phyloP scores from a whole-genome alignment of 2,797 vertebrate genomes.

The Gastrophryne carolinensis region DNA sequence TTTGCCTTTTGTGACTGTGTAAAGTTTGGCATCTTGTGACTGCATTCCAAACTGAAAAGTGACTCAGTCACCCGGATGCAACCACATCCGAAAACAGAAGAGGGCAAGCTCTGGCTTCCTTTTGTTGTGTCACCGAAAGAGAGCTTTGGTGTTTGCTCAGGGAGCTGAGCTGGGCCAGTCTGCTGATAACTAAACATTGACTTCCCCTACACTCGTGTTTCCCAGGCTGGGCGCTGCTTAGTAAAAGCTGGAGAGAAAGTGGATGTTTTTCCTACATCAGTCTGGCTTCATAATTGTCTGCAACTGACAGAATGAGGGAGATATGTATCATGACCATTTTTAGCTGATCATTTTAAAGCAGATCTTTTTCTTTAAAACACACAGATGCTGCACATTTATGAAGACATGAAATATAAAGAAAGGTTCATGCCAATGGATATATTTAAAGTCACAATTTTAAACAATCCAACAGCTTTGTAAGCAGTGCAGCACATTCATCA shows the following conservation, averaged over 20 bases:
- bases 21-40: not conserved
- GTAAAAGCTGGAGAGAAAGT: slow-evolving; percentile 47
- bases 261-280: slow-evolving; percentile 59
- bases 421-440: no score
- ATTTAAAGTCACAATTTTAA: no score
- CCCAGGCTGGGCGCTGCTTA: slow-evolving; percentile 57
- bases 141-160: slow-evolving; percentile 38
- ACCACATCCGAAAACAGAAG: slow-evolving; percentile 43
- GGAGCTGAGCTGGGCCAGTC: slow-evolving; percentile 27
- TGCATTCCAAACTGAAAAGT: slow-evolving; percentile 34
- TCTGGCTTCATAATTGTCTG: slow-evolving; percentile 15
- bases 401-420: no score
- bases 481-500: no score
- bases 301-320: not conserved
- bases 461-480: no score
- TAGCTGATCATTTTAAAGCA: no score
- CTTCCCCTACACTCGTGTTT: slow-evolving; percentile 55
- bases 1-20: not conserved
- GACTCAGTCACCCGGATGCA: slow-evolving; percentile 37
- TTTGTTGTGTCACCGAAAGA: not conserved
- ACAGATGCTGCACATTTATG: no score
- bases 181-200: slow-evolving; percentile 48
- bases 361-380: no score
- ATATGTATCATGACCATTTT: no score
- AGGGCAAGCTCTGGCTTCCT: slow-evolving; percentile 48